Base-by-base conservation (phyloP, 2,113 vertebrate genomes). In the Siniperca chuatsi region DNA sequence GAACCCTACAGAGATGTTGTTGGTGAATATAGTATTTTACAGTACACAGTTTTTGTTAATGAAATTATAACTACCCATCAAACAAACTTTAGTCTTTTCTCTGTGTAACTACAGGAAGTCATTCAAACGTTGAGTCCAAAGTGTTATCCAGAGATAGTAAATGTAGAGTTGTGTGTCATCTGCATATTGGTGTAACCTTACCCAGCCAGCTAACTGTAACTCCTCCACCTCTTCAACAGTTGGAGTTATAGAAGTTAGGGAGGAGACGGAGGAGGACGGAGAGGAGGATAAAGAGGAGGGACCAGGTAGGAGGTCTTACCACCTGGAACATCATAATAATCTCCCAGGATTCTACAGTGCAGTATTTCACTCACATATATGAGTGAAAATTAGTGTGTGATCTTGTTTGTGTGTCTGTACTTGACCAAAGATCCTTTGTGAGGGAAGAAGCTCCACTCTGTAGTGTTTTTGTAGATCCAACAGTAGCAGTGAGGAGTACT, bases 211-310 rank as follows among this genome's bases (percentile, higher is more conserved):
- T 29, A 46, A 58, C 35, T 52, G 40, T 62, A 58, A 64, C 69
- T 75, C 12, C 21, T 23, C 35, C 8, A 20, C 21, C n/a, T 79
- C 8, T 75, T 54, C 37, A 46, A 66, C 62, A 35, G 35, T 23
- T 20, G 88, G 50, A 55, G 50, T 61, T 4, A 77, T 86, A 16
- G 83, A 93, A 13, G 92, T 85, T 18, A 52, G 20, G 5, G 44
- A 86, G 79, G 90, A 16, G 74, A 52, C 23, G 5, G 44, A 86
- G 79, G 90, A 16, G 74, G 90, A 88, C 6, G 85, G 70, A 13
- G 77, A 78, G 25, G 87, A 94, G 37, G 92, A 89, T 6, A 60
- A 23, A 21, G 92, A 90, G 73, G 89, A 94, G 21, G 78, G 37
- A 50, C 50, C 82, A 86, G 84, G 90, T 89, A 46, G 6, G 46